These are phyloP conservation scores for Sebastes itinus DNA, from an alignment of 2,797 vertebrate species.

Conservation along the genomic window DNA sequence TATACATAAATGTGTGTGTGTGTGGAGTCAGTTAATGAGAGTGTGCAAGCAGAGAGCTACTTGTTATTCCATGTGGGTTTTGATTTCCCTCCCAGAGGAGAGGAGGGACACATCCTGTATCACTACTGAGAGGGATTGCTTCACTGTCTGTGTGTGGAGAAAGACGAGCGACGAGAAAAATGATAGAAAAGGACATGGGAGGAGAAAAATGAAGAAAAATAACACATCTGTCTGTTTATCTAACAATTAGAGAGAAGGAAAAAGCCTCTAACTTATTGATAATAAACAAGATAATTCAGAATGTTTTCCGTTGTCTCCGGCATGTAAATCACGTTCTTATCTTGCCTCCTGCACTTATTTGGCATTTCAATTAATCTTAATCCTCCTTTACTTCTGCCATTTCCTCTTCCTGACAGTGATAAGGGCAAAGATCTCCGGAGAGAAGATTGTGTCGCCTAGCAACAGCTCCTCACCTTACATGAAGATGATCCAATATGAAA, in stretches of 20 bases:
- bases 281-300: neutral
- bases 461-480: slow-evolving; percentile 85
- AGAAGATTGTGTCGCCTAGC: slow-evolving; percentile 90
- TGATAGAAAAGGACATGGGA: neutral
- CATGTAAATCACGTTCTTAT: neutral
- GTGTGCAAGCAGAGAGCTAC: slow-evolving; percentile 62
- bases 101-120: slow-evolving; percentile 71
- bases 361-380: slow-evolving; percentile 11
- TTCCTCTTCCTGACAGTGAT: slow-evolving; percentile 82
- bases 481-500: slow-evolving; percentile 94
- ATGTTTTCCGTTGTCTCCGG: slow-evolving; percentile 12
- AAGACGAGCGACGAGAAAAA: slow-evolving; percentile 33
- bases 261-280: neutral
- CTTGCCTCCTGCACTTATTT: neutral
- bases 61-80: slow-evolving; percentile 77
- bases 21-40: slow-evolving; percentile 36
- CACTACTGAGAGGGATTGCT: slow-evolving; percentile 58
- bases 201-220: neutral
- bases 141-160: slow-evolving; percentile 35
- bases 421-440: slow-evolving; percentile 89
- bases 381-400: slow-evolving; percentile 7
- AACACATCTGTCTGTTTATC: neutral
- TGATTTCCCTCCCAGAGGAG: slow-evolving; percentile 72
- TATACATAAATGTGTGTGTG: slow-evolving; percentile 32
- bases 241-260: neutral